Percentiles rank a stretch among this genome's conserved stretches.
Conservation (phyloP, 1,140 invertebrate species). For the Euborellia annulipes region DNA sequence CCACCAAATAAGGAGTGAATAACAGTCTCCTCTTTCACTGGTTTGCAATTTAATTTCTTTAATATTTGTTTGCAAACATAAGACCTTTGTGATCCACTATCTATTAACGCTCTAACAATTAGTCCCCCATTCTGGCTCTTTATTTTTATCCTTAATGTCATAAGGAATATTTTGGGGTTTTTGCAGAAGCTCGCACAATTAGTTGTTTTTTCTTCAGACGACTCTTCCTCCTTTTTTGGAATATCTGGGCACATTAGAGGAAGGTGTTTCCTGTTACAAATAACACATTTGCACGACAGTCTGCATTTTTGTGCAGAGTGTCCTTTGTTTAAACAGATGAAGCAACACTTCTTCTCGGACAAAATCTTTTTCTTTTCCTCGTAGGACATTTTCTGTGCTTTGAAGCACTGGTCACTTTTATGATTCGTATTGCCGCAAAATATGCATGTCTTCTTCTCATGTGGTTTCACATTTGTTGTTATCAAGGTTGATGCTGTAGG, state of each 20-base stretch:
- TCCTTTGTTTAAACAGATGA: neutral
- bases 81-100: neutral
- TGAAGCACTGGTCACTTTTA: neutral
- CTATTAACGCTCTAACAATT: neutral
- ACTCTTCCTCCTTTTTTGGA: neutral
- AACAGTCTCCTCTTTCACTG: neutral
- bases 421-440: neutral
- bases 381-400: neutral
- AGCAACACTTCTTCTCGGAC: neutral
- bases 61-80: neutral
- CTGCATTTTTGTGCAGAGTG: neutral
- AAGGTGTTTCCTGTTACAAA: neutral
- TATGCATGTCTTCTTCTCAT: neutral
- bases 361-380: neutral
- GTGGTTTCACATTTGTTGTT: neutral
- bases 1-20: neutral
- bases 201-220: neutral
- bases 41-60: neutral
- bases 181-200: neutral
- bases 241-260: neutral
- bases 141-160: neutral
- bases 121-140: neutral
- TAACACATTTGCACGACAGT: neutral
- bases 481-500: conserved; percentile 7
- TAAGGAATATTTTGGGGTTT: neutral